Base-by-base conservation (phyloP, 2,888 invertebrate species). In the Chaetogeoica ovagalla region DNA sequence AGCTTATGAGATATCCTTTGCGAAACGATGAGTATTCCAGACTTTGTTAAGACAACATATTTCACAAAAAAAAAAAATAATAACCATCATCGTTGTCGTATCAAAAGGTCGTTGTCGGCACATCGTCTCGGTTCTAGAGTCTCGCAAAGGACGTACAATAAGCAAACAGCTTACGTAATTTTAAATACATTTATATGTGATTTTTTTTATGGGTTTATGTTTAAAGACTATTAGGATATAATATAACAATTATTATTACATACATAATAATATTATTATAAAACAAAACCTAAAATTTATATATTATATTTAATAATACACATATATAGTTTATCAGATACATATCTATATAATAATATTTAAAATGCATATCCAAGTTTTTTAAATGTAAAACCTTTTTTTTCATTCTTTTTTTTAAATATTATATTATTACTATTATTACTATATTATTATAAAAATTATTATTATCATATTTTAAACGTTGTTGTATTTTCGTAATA, bases 401-500 rank as follows among this genome's bases (percentile, higher is more conserved):
- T 15, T 39, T 60, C 30, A 30, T 30, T 30, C 9, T 72, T 48
- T 21, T 75, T 66, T 66, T 55, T 39, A 15, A 15, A 57, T 52
- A 72, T 60, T 79, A 37, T 79, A 79, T 63, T 70, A 57, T 55
- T 79, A 69, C 69, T 57, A 76, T n/a, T 68, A 75, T 55, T 57
- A 66, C 57, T 68, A 77, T 57, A 68, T 66, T 59, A 76, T 69
- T 71, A 71, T 30, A 30, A 30, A n/a, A 30, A 30, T 79, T 30
- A 70, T 43, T 39, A 23, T 79, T 65, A 71, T 62, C 70, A 71
- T 79, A 71, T 79, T 63, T 79, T 79, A 70, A n/a, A 71, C 55
- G 43, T 71, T 79, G 70, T 63, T 79, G 71, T 79, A 70, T 79
- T 79, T 79, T 71, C 70, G n/a, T 71, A 76, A 68, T 76, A 79